These are phyloP conservation scores for Osmoderma eremita DNA, from an alignment of 2,888 invertebrate genomes.

Conservation along the genomic window DNA sequence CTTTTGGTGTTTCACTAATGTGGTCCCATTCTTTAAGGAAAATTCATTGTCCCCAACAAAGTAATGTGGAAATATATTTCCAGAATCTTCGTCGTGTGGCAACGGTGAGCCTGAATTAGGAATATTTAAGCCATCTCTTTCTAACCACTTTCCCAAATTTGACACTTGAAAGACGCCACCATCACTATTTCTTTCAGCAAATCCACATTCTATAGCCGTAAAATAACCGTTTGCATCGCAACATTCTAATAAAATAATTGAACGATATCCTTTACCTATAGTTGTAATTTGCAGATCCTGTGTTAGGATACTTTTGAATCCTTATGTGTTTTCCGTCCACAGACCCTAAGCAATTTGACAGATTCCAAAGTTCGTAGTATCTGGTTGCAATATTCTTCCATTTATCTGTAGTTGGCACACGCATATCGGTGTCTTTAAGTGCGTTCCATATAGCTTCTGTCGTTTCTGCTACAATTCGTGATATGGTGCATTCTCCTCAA, in stretches of 20 bases:
- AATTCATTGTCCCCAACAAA: conserved; percentile 39
- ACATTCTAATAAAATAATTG: conserved; percentile 52
- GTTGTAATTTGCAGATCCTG: conserved; percentile 52
- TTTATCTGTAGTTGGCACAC: conserved; percentile 45
- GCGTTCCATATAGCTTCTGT: conserved; percentile 16
- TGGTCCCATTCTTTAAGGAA: conserved; percentile 27
- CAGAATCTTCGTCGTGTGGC: conserved; percentile 17
- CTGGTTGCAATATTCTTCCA: conserved; percentile 44
- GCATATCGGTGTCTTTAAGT: conserved; percentile 22
- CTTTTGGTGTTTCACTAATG: conserved; percentile 19
- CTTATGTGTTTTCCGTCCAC: conserved; percentile 46
- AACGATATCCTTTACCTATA: conserved; percentile 54
- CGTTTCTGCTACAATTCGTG: conserved; percentile 22
- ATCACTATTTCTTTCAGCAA: conserved; percentile 54
- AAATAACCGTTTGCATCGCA: conserved; percentile 55
- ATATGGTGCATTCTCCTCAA: conserved; percentile 28
- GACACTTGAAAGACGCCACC: conserved; percentile 51
- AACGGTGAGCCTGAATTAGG: conserved; percentile 21
- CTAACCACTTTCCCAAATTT: conserved; percentile 45
- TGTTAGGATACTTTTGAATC: conserved; percentile 52
- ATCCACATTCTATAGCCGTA: conserved; percentile 53
- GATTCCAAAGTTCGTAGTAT: conserved; percentile 36
- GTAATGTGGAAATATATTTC: conserved; percentile 29
- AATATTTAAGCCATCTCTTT: conserved; percentile 33
- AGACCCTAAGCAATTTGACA: conserved; percentile 36